A percentile compares a stretch with the other conserved stretches of the same genome.
These are phyloP conservation scores for Rhabdornis inornatus DNA, from an alignment of 2,113 vertebrate species.

Conservation along the genomic window DNA sequence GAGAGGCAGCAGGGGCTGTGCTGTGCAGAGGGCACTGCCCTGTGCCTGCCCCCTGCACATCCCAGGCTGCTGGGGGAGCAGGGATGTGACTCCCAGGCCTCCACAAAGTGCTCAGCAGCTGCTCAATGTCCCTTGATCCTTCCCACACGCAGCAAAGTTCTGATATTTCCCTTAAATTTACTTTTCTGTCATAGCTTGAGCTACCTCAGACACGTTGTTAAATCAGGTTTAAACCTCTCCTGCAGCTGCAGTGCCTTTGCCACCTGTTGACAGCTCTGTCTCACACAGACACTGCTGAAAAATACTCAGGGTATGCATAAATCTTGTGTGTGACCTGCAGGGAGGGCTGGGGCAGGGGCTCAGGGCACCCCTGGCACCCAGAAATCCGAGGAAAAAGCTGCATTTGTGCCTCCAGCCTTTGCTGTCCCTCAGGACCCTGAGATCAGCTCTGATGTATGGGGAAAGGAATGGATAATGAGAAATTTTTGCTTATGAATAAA, in stretches of 20 bases:
- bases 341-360: background rate
- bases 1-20: background rate
- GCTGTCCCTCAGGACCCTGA: background rate
- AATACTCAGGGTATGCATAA: rapidly evolving
- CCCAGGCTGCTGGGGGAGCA: background rate
- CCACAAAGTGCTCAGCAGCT: rapidly evolving
- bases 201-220: rapidly evolving
- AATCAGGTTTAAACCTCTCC: background rate
- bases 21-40: background rate
- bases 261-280: background rate
- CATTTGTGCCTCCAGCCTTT: background rate
- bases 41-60: background rate
- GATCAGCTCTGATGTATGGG: background rate
- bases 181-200: background rate
- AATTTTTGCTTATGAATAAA: background rate
- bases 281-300: background rate
- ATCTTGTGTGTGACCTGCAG: background rate
- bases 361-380: background rate
- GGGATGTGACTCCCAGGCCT: background rate
- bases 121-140: background rate
- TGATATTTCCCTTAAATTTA: rapidly evolving
- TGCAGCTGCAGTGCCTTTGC: background rate
- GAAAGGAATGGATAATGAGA: background rate
- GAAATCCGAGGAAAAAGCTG: background rate
- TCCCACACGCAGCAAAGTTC: background rate